Evolutionary conservation across 2,113 vertebrate genomes (phyloP), one percentile per base, ranked within the genome.

Genomic region (Rhinogobius similis): DNA sequence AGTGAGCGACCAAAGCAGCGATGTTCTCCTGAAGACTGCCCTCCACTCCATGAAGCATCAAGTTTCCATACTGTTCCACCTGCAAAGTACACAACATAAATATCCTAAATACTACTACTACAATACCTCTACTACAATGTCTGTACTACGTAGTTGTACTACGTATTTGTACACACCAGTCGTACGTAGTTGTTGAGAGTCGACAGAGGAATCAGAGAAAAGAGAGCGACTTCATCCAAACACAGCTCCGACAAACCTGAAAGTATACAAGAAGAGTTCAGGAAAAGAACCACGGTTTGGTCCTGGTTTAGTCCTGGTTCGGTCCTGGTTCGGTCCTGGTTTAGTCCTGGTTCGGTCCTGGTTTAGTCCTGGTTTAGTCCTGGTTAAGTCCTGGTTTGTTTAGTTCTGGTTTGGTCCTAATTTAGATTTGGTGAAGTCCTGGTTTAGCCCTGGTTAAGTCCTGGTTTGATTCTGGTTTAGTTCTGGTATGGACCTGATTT

Each of bases 21-120:
- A 98, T 88, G 75, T 95, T 93, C 72, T 95, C 96, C 88, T 97
- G 96, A 76, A 96, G 94, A 89, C 97, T 97, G 87, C 95, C 97
- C 88, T 98, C 96, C 43, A 96, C 95, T 73, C 96, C 95, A 7
- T 98, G 96, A 71, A 98, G 97, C 88, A 97, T 96, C 58, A 98
- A 94, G 83, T 94, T 98, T 16, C 81, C 95, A 24, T 99, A 98
- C 58, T 96, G 97, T 75, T 99, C 95, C 66, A 97, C 95, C 96
- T 98, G 78, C 1, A 16, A 29, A 6, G 12, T 26, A 55, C 23
- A 24, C 12, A 24, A 18, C 4, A 29, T 18, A 2, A 58, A 29
- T 58, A 27, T 29, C 26, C 3, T 16, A 18, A 18, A 2, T 27
- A 27, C 21, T 55, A 55, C 52, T 24, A 24, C n/a, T 52, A 52